phyloP scores from a whole-genome alignment of 1,140 invertebrate species.

The Stegodyphus mimosarum region DNA sequence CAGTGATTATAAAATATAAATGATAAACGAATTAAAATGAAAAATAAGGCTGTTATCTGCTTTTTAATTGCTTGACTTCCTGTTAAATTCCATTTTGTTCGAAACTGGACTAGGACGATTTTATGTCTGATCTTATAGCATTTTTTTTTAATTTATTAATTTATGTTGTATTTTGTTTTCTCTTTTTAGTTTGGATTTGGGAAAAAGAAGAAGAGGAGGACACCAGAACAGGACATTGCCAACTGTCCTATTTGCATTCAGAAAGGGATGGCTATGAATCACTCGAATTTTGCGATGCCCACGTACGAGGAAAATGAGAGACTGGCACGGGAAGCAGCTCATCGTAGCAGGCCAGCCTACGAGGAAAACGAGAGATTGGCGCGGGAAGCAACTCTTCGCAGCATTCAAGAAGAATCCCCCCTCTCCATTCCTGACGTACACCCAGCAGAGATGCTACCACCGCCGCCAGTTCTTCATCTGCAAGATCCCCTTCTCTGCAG shows the following conservation, averaged over 20 bases:
- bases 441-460: not conserved
- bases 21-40: too few relatives aligned
- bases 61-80: too few relatives aligned
- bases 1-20: too few relatives aligned
- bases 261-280: not conserved
- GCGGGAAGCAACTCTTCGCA: not conserved
- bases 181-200: conserved; percentile 6
- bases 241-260: not conserved
- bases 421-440: not conserved
- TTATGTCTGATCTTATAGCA: too few relatives aligned
- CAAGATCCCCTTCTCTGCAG: not conserved
- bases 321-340: not conserved
- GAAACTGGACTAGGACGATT: too few relatives aligned
- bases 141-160: too few relatives aligned
- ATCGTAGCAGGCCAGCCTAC: not conserved
- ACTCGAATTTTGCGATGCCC: too few relatives aligned
- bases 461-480: not conserved
- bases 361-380: not conserved
- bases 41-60: too few relatives aligned
- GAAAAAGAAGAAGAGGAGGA: conserved; percentile 1
- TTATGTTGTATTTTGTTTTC: not conserved
- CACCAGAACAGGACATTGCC: not conserved
- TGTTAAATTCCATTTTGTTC: too few relatives aligned
- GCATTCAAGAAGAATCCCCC: not conserved
- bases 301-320: conserved; percentile 3